Evolutionary conservation across 2,888 invertebrate genomes (phyloP).

Genomic region (Mythimna lalbum): DNA sequence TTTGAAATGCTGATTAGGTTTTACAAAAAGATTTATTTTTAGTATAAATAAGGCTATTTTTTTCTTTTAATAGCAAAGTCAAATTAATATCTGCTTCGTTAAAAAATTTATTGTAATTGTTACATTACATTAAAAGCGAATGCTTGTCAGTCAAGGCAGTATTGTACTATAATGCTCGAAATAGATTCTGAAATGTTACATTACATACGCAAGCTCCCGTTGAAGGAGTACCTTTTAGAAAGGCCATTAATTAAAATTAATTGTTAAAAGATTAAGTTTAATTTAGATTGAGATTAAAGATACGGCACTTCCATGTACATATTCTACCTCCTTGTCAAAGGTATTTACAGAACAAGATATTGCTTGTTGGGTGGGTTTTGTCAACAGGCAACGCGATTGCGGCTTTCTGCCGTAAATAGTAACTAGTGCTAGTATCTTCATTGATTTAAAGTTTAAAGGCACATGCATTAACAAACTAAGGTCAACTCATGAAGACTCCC

Average conservation of each 20-base stretch:
- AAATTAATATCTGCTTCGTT: not conserved
- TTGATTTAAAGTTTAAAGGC: constrained; percentile 48
- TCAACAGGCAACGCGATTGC: constrained; percentile 75
- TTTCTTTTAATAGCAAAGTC: not conserved
- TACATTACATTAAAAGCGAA: not conserved
- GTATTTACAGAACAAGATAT: constrained; percentile 73
- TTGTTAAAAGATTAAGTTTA: not conserved
- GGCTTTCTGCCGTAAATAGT: constrained; percentile 67
- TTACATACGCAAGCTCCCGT: not conserved
- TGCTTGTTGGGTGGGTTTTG: constrained; percentile 72
- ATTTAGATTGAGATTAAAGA: not conserved
- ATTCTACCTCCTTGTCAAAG: constrained; percentile 59
- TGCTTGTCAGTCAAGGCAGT: not conserved
- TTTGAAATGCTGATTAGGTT: too few species aligned
- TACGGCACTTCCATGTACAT: constrained; percentile 24
- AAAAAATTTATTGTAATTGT: too few species aligned
- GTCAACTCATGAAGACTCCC: not conserved
- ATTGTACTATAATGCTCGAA: not conserved
- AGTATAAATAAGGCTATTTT: too few species aligned
- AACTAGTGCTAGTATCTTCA: constrained; percentile 44
- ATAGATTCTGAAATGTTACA: not conserved
- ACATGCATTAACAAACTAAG: too few species aligned
- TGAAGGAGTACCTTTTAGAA: not conserved
- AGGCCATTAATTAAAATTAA: not conserved
- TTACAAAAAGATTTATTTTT: too few species aligned